Evolutionary conservation across 2,113 vertebrate species (phyloP).

Genomic region (Ageneiosus marmoratus): DNA sequence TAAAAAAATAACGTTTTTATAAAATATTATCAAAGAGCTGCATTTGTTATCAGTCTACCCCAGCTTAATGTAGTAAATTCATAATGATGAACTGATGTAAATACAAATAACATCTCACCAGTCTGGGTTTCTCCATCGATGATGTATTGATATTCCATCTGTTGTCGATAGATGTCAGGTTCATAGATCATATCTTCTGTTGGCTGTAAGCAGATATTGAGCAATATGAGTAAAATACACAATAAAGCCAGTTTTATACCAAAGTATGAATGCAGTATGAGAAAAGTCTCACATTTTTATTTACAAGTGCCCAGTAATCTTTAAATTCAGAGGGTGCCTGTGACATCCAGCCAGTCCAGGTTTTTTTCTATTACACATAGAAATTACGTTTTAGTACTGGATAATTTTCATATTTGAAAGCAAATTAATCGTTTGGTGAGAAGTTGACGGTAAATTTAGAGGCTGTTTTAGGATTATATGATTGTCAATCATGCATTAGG

Average conservation of each 20-base stretch:
- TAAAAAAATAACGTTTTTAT: neutral
- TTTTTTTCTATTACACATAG: slow-evolving; percentile 53
- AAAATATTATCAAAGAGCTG: neutral
- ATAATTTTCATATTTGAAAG: slow-evolving; percentile 27
- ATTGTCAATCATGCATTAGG: too few relatives aligned
- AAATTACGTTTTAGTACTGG: slow-evolving; percentile 44
- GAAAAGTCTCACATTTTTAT: slow-evolving; percentile 55
- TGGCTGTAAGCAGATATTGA: slow-evolving; percentile 70
- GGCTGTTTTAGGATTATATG: neutral
- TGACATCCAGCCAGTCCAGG: slow-evolving; percentile 58
- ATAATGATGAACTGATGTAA: neutral
- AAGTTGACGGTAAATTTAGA: neutral
- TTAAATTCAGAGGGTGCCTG: slow-evolving; percentile 54
- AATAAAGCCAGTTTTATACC: slow-evolving; percentile 18
- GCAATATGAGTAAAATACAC: slow-evolving; percentile 18
- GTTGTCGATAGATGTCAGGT: slow-evolving; percentile 87
- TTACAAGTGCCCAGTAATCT: slow-evolving; percentile 58
- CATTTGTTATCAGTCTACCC: neutral
- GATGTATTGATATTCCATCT: slow-evolving; percentile 87
- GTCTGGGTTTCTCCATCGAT: slow-evolving; percentile 88
- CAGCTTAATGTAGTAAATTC: neutral
- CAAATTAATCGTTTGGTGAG: slow-evolving; percentile 8
- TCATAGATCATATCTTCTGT: slow-evolving; percentile 93
- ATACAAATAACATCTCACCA: slow-evolving; percentile 74
- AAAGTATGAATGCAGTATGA: slow-evolving; percentile 42